These are phyloP conservation scores for Anthophora plumipes DNA, from an alignment of 2,888 invertebrate genomes.

Conservation along the genomic window DNA sequence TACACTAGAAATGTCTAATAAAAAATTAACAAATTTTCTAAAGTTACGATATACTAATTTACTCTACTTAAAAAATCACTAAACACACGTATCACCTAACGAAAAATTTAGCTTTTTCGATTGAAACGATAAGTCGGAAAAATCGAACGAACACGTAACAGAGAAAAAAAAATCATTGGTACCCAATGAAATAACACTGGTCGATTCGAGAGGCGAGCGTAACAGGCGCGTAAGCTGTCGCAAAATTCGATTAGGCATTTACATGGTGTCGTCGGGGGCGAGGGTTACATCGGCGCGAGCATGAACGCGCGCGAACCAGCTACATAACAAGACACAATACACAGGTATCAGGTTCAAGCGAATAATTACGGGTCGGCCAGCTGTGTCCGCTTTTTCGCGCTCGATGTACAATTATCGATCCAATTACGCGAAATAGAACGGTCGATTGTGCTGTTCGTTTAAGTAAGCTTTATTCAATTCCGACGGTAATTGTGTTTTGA, in stretches of 20 bases:
- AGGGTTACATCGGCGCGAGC: slow-evolving; percentile 3
- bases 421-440: slow-evolving; percentile 52
- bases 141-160: not conserved
- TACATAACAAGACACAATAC: slow-evolving; percentile 29
- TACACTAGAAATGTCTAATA: too few species aligned
- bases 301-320: too few species aligned
- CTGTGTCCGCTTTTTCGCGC: slow-evolving; percentile 45
- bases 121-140: too few species aligned
- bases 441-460: slow-evolving; percentile 44
- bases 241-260: slow-evolving; percentile 36
- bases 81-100: too few species aligned
- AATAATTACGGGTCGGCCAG: slow-evolving; percentile 52
- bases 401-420: slow-evolving; percentile 61
- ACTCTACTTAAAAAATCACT: too few species aligned
- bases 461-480: slow-evolving; percentile 61
- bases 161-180: not conserved
- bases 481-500: slow-evolving; percentile 54
- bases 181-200: not conserved
- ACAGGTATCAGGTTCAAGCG: slow-evolving; percentile 25
- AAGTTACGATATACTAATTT: too few species aligned
- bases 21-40: too few species aligned
- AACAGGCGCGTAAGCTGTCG: slow-evolving; percentile 13
- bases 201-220: not conserved
- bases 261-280: not conserved
- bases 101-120: too few species aligned